These are phyloP conservation scores for Paramuricea clavata DNA, from an alignment of 92 coral and sea anemone genomes.

Conservation along the genomic window DNA sequence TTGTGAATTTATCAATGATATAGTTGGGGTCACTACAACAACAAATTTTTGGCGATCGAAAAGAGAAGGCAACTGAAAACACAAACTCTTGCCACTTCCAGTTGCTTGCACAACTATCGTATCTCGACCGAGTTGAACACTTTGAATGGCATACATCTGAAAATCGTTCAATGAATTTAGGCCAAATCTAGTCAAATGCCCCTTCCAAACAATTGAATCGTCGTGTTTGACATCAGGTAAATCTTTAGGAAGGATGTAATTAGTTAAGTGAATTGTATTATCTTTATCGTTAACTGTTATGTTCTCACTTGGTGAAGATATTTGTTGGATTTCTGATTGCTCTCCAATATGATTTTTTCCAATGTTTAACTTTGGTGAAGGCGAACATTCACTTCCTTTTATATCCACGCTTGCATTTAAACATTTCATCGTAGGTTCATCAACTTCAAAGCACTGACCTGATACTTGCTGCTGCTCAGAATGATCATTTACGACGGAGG, in stretches of 20 bases:
- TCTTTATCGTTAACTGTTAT: background rate
- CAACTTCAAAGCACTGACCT: too few relatives aligned
- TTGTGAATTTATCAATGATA: constrained; percentile 71
- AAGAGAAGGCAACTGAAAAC: constrained; percentile 66
- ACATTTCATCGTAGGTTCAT: too few relatives aligned
- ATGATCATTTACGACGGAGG: too few relatives aligned
- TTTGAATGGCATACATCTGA: constrained; percentile 68
- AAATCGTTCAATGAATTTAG: constrained; percentile 34
- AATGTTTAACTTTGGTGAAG: too few relatives aligned
- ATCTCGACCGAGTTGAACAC: constrained; percentile 45
- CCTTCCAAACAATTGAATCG: constrained; percentile 70
- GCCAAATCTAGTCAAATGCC: constrained; percentile 69
- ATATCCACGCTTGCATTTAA: too few relatives aligned
- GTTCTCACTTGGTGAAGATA: too few relatives aligned
- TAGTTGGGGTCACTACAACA: constrained; percentile 58
- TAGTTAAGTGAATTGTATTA: background rate
- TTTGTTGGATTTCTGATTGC: too few relatives aligned
- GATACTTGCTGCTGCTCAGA: too few relatives aligned
- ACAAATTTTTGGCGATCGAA: constrained; percentile 39
- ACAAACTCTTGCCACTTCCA: constrained; percentile 72
- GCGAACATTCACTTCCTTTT: too few relatives aligned
- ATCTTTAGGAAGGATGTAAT: constrained; percentile 32
- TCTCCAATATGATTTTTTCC: too few relatives aligned
- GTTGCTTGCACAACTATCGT: constrained; percentile 69
- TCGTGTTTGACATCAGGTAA: constrained; percentile 31